Conservation (phyloP, 2,888 invertebrate species). For the Reticulitermes lucifugus region DNA sequence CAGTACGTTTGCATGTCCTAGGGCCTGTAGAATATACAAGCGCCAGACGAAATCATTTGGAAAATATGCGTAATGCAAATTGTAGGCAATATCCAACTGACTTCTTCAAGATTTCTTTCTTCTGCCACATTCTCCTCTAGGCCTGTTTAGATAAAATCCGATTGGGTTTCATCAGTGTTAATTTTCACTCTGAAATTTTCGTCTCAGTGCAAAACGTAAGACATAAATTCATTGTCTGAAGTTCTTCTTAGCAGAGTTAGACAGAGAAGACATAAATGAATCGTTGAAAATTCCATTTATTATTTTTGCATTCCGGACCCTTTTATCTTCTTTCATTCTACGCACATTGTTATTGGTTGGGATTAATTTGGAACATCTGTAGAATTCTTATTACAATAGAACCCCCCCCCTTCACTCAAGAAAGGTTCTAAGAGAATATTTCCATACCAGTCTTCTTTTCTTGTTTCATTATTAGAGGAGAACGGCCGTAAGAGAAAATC, state of each 20-base stretch:
- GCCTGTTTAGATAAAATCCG: too few species aligned
- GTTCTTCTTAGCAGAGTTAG: neutral
- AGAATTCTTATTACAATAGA: slow-evolving; percentile 20
- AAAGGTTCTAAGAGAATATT: slow-evolving; percentile 18
- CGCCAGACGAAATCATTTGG: too few species aligned
- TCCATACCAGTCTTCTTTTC: slow-evolving; percentile 29
- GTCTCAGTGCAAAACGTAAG: too few species aligned
- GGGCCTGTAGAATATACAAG: too few species aligned
- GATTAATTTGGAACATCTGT: slow-evolving; percentile 34
- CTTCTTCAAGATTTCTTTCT: too few species aligned
- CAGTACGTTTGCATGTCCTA: too few species aligned
- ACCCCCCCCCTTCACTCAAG: neutral
- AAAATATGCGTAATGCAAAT: too few species aligned
- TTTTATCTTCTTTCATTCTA: slow-evolving; percentile 34
- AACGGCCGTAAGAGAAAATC: slow-evolving; percentile 10
- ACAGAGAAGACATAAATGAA: slow-evolving; percentile 16
- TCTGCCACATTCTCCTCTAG: too few species aligned
- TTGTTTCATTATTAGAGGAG: slow-evolving; percentile 24
- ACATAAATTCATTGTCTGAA: neutral
- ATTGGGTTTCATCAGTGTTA: too few species aligned
- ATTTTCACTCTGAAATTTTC: too few species aligned
- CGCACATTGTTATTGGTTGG: slow-evolving; percentile 32
- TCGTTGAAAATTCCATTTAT: slow-evolving; percentile 40
- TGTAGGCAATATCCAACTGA: too few species aligned
- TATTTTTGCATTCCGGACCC: slow-evolving; percentile 30